These are phyloP conservation scores for Zygaena filipendulae DNA, from an alignment of 2,888 invertebrate species.

Conservation along the genomic window DNA sequence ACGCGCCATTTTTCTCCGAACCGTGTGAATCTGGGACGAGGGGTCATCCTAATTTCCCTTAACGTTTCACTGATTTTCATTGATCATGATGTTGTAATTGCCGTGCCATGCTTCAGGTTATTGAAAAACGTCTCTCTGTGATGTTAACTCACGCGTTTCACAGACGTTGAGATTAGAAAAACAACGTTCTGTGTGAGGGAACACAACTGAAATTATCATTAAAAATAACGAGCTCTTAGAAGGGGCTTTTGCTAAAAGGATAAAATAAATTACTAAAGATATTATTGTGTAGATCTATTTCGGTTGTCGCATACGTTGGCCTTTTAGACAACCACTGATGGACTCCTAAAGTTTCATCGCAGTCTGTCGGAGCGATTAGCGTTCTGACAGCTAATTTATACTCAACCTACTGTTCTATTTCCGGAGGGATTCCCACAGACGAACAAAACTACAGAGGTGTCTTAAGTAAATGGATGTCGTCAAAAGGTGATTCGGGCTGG, in stretches of 20 bases:
- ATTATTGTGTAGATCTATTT: slow-evolving; percentile 58
- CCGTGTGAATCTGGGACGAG: slow-evolving; percentile 52
- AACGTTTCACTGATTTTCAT: slow-evolving; percentile 27
- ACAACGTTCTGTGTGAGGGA: slow-evolving; percentile 5
- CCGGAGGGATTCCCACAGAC: slow-evolving; percentile 36
- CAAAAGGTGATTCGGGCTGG: too few relatives aligned
- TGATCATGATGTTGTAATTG: background rate
- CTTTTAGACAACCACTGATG: slow-evolving; percentile 58
- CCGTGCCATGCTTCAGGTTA: too few relatives aligned
- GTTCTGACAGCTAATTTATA: slow-evolving; percentile 66
- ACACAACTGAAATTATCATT: slow-evolving; percentile 29
- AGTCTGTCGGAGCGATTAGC: slow-evolving; percentile 65
- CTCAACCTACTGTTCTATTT: slow-evolving; percentile 65
- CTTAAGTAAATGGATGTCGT: too few relatives aligned
- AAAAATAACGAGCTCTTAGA: slow-evolving; percentile 33
- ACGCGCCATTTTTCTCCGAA: slow-evolving; percentile 45
- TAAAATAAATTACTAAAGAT: slow-evolving; percentile 45
- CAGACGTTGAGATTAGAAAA: slow-evolving; percentile 1
- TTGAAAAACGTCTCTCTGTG: background rate
- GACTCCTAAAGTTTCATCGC: slow-evolving; percentile 65
- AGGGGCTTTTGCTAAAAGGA: slow-evolving; percentile 44
- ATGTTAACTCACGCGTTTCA: too few relatives aligned
- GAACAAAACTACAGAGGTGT: too few relatives aligned
- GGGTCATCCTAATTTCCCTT: slow-evolving; percentile 35
- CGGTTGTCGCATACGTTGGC: slow-evolving; percentile 36